A percentile compares a stretch with the other conserved stretches of the same genome.
Evolutionary conservation across 2,113 vertebrate genomes (phyloP).

Genomic region (Nansenia antarctica): DNA sequence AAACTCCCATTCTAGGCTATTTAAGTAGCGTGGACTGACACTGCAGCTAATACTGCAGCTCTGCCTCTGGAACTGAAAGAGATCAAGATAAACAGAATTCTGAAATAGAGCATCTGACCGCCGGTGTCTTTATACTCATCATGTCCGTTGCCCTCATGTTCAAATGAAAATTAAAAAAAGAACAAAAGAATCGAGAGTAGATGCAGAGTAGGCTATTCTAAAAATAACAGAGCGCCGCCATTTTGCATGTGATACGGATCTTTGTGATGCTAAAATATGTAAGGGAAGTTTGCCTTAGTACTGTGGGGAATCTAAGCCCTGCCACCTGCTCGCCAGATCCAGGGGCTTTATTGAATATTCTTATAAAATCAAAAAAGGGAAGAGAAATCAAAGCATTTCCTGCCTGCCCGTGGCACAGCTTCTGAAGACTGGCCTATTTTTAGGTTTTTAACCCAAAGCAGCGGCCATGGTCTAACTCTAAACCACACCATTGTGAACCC

Average conservation of each 20-base stretch:
- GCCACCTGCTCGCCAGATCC: conserved; percentile 81
- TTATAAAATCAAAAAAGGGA: conserved; percentile 67
- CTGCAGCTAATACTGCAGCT: not conserved
- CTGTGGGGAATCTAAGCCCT: conserved; percentile 64
- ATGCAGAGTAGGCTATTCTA: not conserved
- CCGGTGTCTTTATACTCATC: not conserved
- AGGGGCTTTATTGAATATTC: conserved; percentile 76
- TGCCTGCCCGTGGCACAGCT: conserved; percentile 75
- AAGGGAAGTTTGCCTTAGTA: conserved; percentile 68
- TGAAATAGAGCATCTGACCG: not conserved
- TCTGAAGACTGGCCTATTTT: conserved; percentile 78
- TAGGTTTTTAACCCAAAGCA: conserved; percentile 73
- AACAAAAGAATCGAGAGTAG: too few relatives aligned
- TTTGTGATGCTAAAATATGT: conserved; percentile 72
- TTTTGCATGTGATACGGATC: conserved; percentile 55
- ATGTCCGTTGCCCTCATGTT: not conserved
- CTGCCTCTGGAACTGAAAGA: conserved; percentile 1
- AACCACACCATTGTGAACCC: conserved; percentile 63
- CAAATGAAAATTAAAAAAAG: not conserved
- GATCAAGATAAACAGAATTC: not conserved
- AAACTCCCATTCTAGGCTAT: conserved; percentile 13
- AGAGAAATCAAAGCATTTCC: conserved; percentile 80
- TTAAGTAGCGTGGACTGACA: conserved; percentile 4
- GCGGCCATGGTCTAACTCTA: conserved; percentile 40
- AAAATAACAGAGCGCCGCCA: conserved; percentile 16